Conservation (phyloP, 2,888 invertebrate species). For the Chelonus formosanus region DNA sequence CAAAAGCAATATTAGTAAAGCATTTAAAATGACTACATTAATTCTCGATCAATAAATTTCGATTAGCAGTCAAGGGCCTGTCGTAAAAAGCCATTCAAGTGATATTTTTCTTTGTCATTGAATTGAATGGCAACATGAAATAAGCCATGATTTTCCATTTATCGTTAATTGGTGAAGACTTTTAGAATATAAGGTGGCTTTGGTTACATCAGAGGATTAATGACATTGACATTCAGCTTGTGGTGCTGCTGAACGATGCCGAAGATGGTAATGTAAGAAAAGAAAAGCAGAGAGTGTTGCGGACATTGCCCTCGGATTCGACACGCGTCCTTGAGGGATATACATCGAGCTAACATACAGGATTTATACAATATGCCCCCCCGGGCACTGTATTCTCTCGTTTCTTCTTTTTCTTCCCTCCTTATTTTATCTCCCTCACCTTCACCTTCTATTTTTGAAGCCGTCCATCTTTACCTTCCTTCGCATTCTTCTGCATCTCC, state of each 20-base stretch:
- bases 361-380: conserved; percentile 55
- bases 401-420: conserved; percentile 31
- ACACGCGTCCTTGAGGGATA: conserved; percentile 58
- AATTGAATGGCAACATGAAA: conserved; percentile 1
- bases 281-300: conserved; percentile 43
- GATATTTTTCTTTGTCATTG: not conserved
- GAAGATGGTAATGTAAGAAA: conserved; percentile 35
- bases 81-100: not conserved
- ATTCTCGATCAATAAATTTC: no score
- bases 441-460: conserved; percentile 20
- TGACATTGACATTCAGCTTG: conserved; percentile 58
- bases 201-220: conserved; percentile 49
- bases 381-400: conserved; percentile 48
- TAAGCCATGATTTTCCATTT: conserved; percentile 6
- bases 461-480: conserved; percentile 29
- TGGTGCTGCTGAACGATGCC: conserved; percentile 36
- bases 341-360: conserved; percentile 52
- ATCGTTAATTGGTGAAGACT: conserved; percentile 30
- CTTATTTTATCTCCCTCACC: conserved; percentile 19
- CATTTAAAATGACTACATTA: no score
- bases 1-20: no score
- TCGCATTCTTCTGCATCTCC: conserved; percentile 43
- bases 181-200: conserved; percentile 14
- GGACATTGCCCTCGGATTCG: conserved; percentile 61
- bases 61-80: no score